Base-by-base conservation (phyloP, 1,140 invertebrate genomes). In the Heliconius hewitsoni region DNA sequence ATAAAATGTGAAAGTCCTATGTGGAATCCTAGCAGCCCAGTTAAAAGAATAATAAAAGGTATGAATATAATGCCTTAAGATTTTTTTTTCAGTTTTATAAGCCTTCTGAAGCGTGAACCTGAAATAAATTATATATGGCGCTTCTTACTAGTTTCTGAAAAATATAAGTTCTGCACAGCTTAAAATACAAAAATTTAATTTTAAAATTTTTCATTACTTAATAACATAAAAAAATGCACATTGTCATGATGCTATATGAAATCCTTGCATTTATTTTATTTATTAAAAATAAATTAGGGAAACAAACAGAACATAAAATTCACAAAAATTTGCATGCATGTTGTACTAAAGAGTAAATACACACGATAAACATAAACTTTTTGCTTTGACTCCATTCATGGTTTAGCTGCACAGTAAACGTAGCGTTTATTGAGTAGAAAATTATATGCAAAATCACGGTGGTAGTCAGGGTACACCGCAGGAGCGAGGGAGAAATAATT, bases 371-470 rank as follows among this genome's bases (percentile, higher is more conserved):
- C 16, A 8, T 72, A 19, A 39, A 19, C 18, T 37, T 72, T 72
- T 72, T n/a, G 16, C 34, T 81, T 76, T 73, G 77, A 76, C 71
- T 81, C 74, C 77, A 78, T 81, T 81, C 77, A 76, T 76, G 71
- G 39, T 78, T 76, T 78, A 81, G 80, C 76, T 71, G 76, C 74
- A 80, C 70, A 78, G 84, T 81, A 81, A 85, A 84, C 83, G 84
- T 87, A 84, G 86, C 84, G 87, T 91, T 87, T 87, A 88, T 90
- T 91, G 88, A 93, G 89, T 86, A 86, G 86, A 88, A 91, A 91
- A 91, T 92, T 91, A 91, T 92, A 91, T 92, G 91, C 91, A 89
- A 87, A 90, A 90, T 90, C 91, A 93, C 91, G 91, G 78, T 84
- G 83, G 84, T 88, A 89, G 88, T 89, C 86, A 90, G 79, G 87